These are phyloP conservation scores for Emys orbicularis DNA, from an alignment of 2,797 vertebrate genomes.

Conservation along the genomic window DNA sequence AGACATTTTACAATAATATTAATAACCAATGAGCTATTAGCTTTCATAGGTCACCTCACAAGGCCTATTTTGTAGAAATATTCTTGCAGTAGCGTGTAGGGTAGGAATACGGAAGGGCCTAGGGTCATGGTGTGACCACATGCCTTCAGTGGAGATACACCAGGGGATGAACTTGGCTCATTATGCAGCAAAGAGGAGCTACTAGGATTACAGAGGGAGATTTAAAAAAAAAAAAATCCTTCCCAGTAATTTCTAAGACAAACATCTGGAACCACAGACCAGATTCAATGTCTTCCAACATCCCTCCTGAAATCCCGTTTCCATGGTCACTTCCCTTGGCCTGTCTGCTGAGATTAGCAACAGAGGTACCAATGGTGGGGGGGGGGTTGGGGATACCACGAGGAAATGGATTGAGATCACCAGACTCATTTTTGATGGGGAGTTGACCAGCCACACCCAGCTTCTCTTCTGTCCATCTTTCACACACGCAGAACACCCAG, in stretches of 20 bases:
- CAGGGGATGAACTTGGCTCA: neutral
- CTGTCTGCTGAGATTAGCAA: neutral
- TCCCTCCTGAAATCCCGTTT: neutral
- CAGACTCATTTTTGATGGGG: neutral
- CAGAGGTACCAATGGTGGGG: neutral
- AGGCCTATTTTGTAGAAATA: too few relatives aligned
- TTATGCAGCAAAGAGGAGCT: neutral
- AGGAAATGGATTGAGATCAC: neutral
- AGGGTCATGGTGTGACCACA: too few relatives aligned
- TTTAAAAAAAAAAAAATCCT: neutral
- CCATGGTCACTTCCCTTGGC: neutral
- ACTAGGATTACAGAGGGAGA: neutral
- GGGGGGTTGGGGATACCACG: neutral
- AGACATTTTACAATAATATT: too few relatives aligned
- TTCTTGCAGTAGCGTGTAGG: too few relatives aligned
- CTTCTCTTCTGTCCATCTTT: neutral
- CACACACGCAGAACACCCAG: neutral
- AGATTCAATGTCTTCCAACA: neutral
- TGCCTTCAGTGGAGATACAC: neutral
- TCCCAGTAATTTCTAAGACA: neutral
- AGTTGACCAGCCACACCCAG: neutral
- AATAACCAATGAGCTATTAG: too few relatives aligned
- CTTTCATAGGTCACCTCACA: too few relatives aligned
- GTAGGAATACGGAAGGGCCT: too few relatives aligned
- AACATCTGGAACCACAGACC: neutral